Evolutionary conservation across 2,797 vertebrate species (phyloP).

Genomic region (Hybognathus amarus): DNA sequence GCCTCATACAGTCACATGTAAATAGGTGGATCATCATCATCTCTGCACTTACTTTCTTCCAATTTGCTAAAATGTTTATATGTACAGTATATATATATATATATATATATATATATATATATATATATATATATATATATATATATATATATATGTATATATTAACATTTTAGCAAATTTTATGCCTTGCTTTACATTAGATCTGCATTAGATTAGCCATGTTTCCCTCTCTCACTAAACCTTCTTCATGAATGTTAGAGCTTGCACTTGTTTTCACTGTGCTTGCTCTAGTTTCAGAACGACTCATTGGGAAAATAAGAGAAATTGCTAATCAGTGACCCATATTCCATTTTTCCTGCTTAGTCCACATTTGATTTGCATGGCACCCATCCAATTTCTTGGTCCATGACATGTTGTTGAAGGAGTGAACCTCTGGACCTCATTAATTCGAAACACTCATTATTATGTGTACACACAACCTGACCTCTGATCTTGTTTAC

Average conservation of each 20-base stretch:
- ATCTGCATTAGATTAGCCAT: not conserved
- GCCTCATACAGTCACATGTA: not conserved
- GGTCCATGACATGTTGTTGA: conserved; percentile 44
- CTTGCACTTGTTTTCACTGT: not conserved
- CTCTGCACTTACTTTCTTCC: not conserved
- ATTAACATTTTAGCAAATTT: too few species aligned
- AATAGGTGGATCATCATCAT: not conserved
- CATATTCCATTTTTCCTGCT: conserved; percentile 49
- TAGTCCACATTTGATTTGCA: conserved; percentile 31
- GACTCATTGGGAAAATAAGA: conserved; percentile 14
- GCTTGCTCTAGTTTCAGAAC: not conserved
- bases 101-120: too few species aligned
- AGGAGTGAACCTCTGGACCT: conserved; percentile 47
- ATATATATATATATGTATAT: too few species aligned
- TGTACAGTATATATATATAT: too few species aligned
- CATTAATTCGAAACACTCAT: conserved; percentile 55
- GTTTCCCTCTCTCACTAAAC: not conserved
- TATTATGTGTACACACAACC: conserved; percentile 48
- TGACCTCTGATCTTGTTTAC: conserved; percentile 42
- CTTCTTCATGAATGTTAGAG: not conserved
- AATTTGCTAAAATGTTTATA: not conserved
- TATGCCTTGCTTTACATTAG: not conserved
- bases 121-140: too few species aligned
- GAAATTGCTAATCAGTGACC: conserved; percentile 38
- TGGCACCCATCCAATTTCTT: conserved; percentile 42